Conservation (phyloP, 1,140 invertebrate genomes). For the Armadillidium nasatum region DNA sequence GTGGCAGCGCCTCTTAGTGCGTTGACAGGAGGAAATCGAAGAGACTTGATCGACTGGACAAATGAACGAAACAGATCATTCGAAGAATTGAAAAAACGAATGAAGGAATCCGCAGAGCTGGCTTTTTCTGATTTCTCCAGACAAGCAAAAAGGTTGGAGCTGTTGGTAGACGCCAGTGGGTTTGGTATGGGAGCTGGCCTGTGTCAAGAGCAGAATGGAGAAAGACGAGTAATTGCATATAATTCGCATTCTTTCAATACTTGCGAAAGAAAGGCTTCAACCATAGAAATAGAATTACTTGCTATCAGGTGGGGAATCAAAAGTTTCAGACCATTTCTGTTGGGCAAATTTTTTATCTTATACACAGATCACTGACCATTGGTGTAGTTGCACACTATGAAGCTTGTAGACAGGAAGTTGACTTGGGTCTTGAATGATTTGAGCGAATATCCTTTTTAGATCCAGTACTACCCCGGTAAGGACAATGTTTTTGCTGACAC, state of each 20-base stretch:
- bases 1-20: neutral
- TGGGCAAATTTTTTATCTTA: neutral
- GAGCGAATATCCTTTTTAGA: neutral
- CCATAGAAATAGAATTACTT: neutral
- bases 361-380: constrained; percentile 6
- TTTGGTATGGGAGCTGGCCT: neutral
- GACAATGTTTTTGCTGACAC: neutral
- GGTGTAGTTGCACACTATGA: neutral
- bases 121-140: neutral
- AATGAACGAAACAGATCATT: too few relatives aligned
- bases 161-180: constrained; percentile 10
- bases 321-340: constrained; percentile 7
- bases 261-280: neutral
- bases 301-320: constrained; percentile 14
- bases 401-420: neutral
- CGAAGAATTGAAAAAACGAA: neutral
- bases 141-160: neutral
- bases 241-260: constrained; percentile 2
- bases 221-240: neutral
- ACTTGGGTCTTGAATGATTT: neutral
- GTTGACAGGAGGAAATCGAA: neutral
- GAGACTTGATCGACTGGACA: too few relatives aligned
- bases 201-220: constrained; percentile 1
- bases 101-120: neutral
- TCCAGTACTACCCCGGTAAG: neutral